Evolutionary conservation across 2,888 invertebrate genomes (phyloP).

Genomic region (Pristionchus maxplancki): DNA sequence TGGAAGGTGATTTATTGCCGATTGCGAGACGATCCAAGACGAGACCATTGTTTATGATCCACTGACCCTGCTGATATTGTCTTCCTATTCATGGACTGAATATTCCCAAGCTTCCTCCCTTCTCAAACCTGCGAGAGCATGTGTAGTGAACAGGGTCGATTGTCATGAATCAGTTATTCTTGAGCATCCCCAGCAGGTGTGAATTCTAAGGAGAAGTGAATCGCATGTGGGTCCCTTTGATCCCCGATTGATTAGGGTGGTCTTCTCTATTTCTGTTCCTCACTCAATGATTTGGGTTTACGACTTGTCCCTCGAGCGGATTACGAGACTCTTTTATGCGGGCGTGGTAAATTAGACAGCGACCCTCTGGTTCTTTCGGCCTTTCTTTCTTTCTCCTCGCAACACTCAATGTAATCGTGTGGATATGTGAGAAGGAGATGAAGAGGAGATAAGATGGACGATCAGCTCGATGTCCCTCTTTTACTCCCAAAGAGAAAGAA

Average conservation of each 20-base stretch:
- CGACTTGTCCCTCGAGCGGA: background rate
- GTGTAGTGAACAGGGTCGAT: too few species aligned
- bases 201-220: background rate
- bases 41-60: background rate
- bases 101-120: background rate
- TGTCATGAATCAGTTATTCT: too few species aligned
- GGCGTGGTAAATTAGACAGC: background rate
- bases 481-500: background rate
- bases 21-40: background rate
- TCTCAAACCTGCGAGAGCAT: background rate
- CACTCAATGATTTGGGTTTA: conserved; percentile 4
- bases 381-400: background rate
- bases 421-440: conserved; percentile 3
- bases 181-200: background rate
- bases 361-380: background rate
- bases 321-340: background rate
- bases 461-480: background rate
- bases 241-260: background rate
- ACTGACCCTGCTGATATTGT: background rate
- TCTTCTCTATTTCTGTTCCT: background rate
- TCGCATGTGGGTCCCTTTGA: background rate
- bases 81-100: background rate
- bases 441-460: background rate
- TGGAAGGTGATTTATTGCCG: background rate
- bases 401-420: background rate